These are phyloP conservation scores for Pycnomerus fuliginosus DNA, from an alignment of 2,888 invertebrate species.

Conservation along the genomic window DNA sequence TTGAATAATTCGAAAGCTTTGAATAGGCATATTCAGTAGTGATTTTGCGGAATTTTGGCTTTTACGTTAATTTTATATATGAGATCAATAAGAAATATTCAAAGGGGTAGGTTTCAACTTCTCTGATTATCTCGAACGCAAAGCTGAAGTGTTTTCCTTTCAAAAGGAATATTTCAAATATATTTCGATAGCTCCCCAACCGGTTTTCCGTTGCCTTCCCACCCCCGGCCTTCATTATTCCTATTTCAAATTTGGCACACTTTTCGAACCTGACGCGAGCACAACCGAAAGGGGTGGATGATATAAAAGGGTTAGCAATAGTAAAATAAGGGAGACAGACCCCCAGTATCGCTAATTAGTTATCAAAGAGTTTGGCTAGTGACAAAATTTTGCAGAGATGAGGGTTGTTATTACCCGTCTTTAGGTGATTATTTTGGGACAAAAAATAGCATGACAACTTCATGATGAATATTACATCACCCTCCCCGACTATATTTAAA, in stretches of 20 bases:
- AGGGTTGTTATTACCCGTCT: slow-evolving; percentile 49
- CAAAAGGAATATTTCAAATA: slow-evolving; percentile 29
- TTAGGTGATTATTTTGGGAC: no score
- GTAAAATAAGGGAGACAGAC: slow-evolving; percentile 51
- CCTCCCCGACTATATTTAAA: slow-evolving; percentile 35
- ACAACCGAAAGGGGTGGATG: slow-evolving; percentile 37
- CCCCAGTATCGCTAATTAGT: slow-evolving; percentile 61
- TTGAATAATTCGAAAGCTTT: slow-evolving; percentile 27
- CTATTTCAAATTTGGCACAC: neutral
- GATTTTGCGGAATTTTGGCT: slow-evolving; percentile 32
- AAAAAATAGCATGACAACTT: no score
- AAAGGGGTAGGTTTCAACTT: slow-evolving; percentile 26
- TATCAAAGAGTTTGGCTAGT: slow-evolving; percentile 59
- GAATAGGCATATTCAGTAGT: slow-evolving; percentile 22
- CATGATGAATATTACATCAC: no score
- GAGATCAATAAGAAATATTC: slow-evolving; percentile 31
- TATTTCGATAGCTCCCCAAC: slow-evolving; percentile 23
- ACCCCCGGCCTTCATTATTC: neutral
- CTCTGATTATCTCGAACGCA: slow-evolving; percentile 29
- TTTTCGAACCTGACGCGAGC: neutral
- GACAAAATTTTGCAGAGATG: slow-evolving; percentile 46
- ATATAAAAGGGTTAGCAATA: slow-evolving; percentile 53
- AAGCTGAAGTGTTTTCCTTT: slow-evolving; percentile 28
- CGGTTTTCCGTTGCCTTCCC: slow-evolving; percentile 12
- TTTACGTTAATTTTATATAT: slow-evolving; percentile 30